These are phyloP conservation scores for Mya arenaria DNA, from an alignment of 1,140 invertebrate genomes.

Conservation along the genomic window DNA sequence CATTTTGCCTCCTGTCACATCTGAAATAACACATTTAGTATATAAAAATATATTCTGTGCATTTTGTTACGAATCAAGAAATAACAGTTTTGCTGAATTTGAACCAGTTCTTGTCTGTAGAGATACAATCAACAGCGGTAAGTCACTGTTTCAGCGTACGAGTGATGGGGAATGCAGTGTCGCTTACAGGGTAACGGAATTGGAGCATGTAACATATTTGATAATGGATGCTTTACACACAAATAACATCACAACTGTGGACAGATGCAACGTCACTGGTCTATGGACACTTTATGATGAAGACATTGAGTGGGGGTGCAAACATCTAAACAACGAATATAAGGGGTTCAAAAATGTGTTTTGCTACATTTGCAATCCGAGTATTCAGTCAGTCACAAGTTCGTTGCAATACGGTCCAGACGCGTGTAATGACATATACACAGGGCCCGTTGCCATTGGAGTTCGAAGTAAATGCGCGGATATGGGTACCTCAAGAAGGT, in stretches of 20 bases:
- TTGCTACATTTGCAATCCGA: constrained; percentile 37
- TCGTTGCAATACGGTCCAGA: neutral
- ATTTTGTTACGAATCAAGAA: neutral
- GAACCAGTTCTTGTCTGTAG: too few species aligned
- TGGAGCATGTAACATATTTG: too few species aligned
- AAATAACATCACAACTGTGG: too few species aligned
- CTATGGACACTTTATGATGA: constrained; percentile 26
- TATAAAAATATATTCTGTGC: neutral
- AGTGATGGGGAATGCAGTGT: too few species aligned
- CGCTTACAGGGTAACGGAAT: too few species aligned
- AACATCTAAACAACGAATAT: neutral
- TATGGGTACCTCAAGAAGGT: neutral
- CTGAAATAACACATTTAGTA: neutral
- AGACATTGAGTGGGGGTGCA: constrained; percentile 30
- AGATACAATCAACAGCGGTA: too few species aligned
- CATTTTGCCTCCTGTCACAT: neutral
- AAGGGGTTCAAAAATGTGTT: constrained; percentile 33
- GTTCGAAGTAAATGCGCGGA: neutral
- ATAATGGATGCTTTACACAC: too few species aligned
- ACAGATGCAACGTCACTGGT: constrained; percentile 30
- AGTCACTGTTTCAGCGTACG: too few species aligned
- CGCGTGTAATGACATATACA: neutral
- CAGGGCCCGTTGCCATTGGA: neutral
- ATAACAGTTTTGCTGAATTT: too few species aligned
- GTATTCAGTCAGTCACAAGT: neutral